Evolutionary conservation across 1,140 invertebrate species (phyloP), one percentile per base, ranked within the genome.

Genomic region (Drosophila azteca): DNA sequence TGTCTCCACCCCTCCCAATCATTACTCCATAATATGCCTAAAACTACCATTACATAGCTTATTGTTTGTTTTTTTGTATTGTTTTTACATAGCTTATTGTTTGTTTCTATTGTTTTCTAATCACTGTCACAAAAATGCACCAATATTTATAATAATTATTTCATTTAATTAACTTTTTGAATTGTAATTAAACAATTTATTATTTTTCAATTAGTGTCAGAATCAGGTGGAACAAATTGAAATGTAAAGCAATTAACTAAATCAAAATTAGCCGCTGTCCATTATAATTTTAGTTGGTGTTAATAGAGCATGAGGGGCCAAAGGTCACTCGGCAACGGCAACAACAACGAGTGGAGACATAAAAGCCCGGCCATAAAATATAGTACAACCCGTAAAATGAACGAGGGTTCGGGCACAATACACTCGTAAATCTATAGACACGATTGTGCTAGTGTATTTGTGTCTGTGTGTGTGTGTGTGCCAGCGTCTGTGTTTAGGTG

Each of bases 351-450:
- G 46, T 29, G 61, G 22, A 6, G 51, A 45, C 65, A 74, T 61
- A 66, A 73, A 79, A 77, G 44, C 60, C n/a, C 11, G 22, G 35
- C 7, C 44, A 70, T 74, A 60, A 81, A 78, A 78, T 68, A 62
- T 61, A 80, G 74, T 52, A 79, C 63, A 57, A 57, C 58, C 67
- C 61, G 75, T 85, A 63, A 85, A 81, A 77, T 63, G 26, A 35
- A 53, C 31, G 44, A 9, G 39, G 1, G 5, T 49, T 35, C 49
- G 41, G 49, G 49, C 48, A 39, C 68, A 67, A 73, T 49, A 54
- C 55, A 62, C 62, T 50, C 50, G 87, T 79, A 79, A 81, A 85
- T 85, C 53, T 63, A 62, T 29, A 17, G 7, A 29, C 9, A 11
- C 8, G 26, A 3, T 20, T 35, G 41, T 20, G 17, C 17, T 20